Evolutionary conservation across 2,888 invertebrate species (phyloP).

Genomic region (Pecten maximus): DNA sequence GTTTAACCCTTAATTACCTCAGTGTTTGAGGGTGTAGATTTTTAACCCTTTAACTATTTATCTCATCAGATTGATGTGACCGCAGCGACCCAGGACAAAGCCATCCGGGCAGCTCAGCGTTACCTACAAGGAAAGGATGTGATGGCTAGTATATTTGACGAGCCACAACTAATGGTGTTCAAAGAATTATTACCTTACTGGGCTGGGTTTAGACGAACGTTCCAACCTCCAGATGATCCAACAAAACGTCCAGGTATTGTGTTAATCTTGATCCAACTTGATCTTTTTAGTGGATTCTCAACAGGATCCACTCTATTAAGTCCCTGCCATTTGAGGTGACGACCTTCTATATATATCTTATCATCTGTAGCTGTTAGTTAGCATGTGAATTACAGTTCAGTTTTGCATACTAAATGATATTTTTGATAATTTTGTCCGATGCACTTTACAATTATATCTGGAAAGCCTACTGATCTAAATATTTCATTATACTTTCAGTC

Average conservation of each 20-base stretch:
- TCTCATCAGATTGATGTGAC: slow-evolving; percentile 77
- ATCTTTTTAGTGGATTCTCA: background rate
- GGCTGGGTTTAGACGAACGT: slow-evolving; percentile 79
- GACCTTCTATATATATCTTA: too few relatives aligned
- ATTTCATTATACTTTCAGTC: too few relatives aligned
- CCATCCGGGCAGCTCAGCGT: slow-evolving; percentile 74
- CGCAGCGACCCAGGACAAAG: slow-evolving; percentile 76
- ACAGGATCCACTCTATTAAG: background rate
- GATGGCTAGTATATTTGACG: slow-evolving; percentile 78
- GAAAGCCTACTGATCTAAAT: background rate
- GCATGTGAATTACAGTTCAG: too few relatives aligned
- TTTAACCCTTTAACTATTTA: too few relatives aligned
- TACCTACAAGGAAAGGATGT: slow-evolving; percentile 79
- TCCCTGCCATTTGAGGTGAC: too few relatives aligned
- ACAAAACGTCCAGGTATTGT: slow-evolving; percentile 72
- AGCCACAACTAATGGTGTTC: slow-evolving; percentile 79
- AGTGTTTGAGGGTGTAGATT: slow-evolving; percentile 14
- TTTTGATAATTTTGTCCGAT: background rate
- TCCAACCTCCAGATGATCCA: slow-evolving; percentile 70
- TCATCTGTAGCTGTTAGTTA: too few relatives aligned
- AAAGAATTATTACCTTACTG: slow-evolving; percentile 81
- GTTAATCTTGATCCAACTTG: background rate
- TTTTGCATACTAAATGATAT: background rate
- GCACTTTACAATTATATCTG: too few relatives aligned
- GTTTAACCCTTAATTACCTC: too few relatives aligned